Base-by-base conservation (phyloP, 1,140 invertebrate genomes). In the Drosophila elegans region DNA sequence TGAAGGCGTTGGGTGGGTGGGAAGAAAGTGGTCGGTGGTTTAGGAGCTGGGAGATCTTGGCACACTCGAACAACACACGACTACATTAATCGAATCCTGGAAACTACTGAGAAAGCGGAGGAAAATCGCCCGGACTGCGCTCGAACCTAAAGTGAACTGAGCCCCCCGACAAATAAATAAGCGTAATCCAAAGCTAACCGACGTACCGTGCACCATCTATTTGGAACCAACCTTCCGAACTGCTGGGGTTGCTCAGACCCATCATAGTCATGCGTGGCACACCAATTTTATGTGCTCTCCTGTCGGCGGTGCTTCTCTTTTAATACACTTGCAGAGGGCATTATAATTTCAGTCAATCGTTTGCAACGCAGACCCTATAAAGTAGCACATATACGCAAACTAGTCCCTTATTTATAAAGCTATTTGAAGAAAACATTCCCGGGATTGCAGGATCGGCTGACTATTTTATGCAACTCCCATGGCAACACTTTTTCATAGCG, bases 91-190 rank as follows among this genome's bases (percentile, higher is more conserved):
- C 46, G 42, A 42, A 39, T 49, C 46, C 55, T 61, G 25, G 29
- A 3, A 36, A 12, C 16, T n/a, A 12, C 16, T n/a, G 13, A 48
- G 25, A 54, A 27, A 38, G 11, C 51, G 38, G 13, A 44, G 5
- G 5, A 61, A 62, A 51, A 48, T 61, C 51, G 52, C 64, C 74
- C 45, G 57, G 49, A 56, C 75, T 39, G 74, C 44, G 60, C 66
- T 78, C 74, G 75, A 55, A 41, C 56, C 64, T 42, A 78, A 78
- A 32, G 52, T 66, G 54, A 63, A 78, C 75, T 78, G 74, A 76
- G 53, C 41, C 41, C 36, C 39, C 42, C 13, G 13, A 3, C 4
- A 57, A 74, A 71, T n/a, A 13, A 74, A 71, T 12, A 46, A 38
- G 16, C 29, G 49, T 38, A 69, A 46, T 11, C 68, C 36, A 71